Percentiles rank a stretch among this genome's conserved stretches.
Evolutionary conservation across 2,888 invertebrate species (phyloP).

Genomic region (Aethes cnicana): DNA sequence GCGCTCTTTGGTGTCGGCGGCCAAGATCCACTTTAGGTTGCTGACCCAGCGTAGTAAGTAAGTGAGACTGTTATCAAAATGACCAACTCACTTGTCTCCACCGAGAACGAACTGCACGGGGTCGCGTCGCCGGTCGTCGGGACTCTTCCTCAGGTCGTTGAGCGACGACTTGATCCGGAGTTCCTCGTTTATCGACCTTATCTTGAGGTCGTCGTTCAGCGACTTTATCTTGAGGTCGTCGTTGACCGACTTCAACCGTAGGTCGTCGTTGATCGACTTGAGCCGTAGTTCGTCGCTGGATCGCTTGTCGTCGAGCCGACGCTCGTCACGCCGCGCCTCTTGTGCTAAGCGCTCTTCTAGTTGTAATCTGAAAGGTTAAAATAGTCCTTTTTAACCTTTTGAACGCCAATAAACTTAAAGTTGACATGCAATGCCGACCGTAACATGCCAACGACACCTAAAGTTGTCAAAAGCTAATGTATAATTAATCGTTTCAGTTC

Average conservation of each 20-base stretch:
- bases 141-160: slow-evolving; percentile 65
- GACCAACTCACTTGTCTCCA: slow-evolving; percentile 70
- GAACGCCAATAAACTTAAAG: too few species aligned
- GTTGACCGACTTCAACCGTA: slow-evolving; percentile 37
- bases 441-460: too few species aligned
- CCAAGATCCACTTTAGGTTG: too few species aligned
- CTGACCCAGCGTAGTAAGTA: too few species aligned
- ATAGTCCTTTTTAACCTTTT: too few species aligned
- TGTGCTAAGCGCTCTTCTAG: slow-evolving; percentile 72
- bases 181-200: slow-evolving; percentile 32
- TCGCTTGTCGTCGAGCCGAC: slow-evolving; percentile 55
- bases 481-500: too few species aligned
- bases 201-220: slow-evolving; percentile 47
- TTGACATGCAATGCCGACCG: too few species aligned
- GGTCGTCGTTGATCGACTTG: slow-evolving; percentile 34
- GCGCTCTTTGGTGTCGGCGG: too few species aligned
- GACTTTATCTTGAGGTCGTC: slow-evolving; percentile 63
- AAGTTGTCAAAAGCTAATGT: too few species aligned
- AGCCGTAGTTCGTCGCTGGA: slow-evolving; percentile 46
- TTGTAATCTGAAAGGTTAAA: slow-evolving; percentile 55
- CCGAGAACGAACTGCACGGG: slow-evolving; percentile 72
- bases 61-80: not conserved
- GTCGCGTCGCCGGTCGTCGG: slow-evolving; percentile 63
- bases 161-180: slow-evolving; percentile 39
- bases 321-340: slow-evolving; percentile 69